A percentile compares a stretch with the other conserved stretches of the same genome.
Evolutionary conservation across 2,113 vertebrate species (phyloP).

Genomic region (Lepisosteus oculatus): DNA sequence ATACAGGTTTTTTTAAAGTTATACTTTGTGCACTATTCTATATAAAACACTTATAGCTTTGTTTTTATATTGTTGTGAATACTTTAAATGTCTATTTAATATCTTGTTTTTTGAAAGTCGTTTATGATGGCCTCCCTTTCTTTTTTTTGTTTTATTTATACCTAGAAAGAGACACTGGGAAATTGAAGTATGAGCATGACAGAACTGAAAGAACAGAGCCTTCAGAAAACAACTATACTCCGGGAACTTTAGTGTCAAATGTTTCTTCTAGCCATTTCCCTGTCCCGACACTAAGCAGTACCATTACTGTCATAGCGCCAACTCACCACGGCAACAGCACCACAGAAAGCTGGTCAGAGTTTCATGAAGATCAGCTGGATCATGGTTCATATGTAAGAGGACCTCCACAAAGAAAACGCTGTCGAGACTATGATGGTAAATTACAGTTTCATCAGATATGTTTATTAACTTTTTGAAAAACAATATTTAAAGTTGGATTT

Average conservation of each 20-base stretch:
- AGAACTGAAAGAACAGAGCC: slow-evolving; percentile 66
- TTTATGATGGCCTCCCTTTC: too few relatives aligned
- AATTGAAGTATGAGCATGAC: slow-evolving; percentile 87
- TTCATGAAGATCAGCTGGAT: slow-evolving; percentile 83
- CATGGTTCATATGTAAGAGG: slow-evolving; percentile 79
- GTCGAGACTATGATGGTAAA: slow-evolving; percentile 94
- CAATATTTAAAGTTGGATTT: too few relatives aligned
- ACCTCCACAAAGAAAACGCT: slow-evolving; percentile 86
- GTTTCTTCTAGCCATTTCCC: slow-evolving; percentile 84
- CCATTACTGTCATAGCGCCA: slow-evolving; percentile 92
- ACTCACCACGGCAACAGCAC: slow-evolving; percentile 90
- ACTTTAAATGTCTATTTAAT: too few relatives aligned
- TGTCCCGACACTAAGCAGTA: slow-evolving; percentile 90
- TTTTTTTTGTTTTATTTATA: background rate
- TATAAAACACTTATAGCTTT: too few relatives aligned
- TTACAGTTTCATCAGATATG: too few relatives aligned
- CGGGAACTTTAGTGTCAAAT: slow-evolving; percentile 72
- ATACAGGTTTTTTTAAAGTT: too few relatives aligned
- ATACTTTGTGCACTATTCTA: too few relatives aligned
- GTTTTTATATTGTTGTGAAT: too few relatives aligned
- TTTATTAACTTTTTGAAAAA: too few relatives aligned
- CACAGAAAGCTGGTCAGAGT: slow-evolving; percentile 93
- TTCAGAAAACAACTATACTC: slow-evolving; percentile 76
- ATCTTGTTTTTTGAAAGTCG: too few relatives aligned
- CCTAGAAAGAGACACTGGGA: slow-evolving; percentile 86